Evolutionary conservation across 2,888 invertebrate genomes (phyloP).

Genomic region (Chrysina gloriosa): DNA sequence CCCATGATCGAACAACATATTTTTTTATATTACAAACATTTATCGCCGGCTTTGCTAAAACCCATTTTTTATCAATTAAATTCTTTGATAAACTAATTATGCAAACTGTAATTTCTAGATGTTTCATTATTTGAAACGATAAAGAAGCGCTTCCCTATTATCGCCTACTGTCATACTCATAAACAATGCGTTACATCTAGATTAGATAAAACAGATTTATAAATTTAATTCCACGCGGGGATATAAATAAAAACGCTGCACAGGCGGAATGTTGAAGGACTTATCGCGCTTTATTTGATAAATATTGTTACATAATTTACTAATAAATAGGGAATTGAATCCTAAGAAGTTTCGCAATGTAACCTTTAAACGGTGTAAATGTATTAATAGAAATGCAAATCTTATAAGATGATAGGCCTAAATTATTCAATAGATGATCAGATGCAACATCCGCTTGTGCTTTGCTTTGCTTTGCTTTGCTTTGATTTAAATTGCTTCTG

Average conservation of each 20-base stretch:
- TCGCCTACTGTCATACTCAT: too few relatives aligned
- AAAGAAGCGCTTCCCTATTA: neutral
- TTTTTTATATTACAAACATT: neutral
- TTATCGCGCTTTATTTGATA: neutral
- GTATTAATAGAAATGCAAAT: too few relatives aligned
- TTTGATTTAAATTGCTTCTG: too few relatives aligned
- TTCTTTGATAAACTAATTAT: neutral
- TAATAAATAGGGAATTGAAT: neutral
- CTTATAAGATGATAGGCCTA: too few relatives aligned
- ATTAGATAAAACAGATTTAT: conserved; percentile 1
- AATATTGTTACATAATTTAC: neutral
- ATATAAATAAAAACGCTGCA: too few relatives aligned
- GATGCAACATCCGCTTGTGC: too few relatives aligned
- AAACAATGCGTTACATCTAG: neutral
- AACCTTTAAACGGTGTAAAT: neutral
- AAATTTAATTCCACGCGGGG: too few relatives aligned
- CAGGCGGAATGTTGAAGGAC: neutral
- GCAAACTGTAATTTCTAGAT: neutral
- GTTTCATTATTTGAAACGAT: neutral
- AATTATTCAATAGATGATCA: too few relatives aligned
- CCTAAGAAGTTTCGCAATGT: neutral
- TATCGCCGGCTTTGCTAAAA: neutral
- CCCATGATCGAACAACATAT: too few relatives aligned
- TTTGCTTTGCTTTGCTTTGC: too few relatives aligned
- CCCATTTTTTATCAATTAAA: neutral